Percentiles rank a stretch among this genome's conserved stretches.
These are phyloP conservation scores for Pseudomyrmex pallidus DNA, from an alignment of 1,140 invertebrate species.

Conservation along the genomic window DNA sequence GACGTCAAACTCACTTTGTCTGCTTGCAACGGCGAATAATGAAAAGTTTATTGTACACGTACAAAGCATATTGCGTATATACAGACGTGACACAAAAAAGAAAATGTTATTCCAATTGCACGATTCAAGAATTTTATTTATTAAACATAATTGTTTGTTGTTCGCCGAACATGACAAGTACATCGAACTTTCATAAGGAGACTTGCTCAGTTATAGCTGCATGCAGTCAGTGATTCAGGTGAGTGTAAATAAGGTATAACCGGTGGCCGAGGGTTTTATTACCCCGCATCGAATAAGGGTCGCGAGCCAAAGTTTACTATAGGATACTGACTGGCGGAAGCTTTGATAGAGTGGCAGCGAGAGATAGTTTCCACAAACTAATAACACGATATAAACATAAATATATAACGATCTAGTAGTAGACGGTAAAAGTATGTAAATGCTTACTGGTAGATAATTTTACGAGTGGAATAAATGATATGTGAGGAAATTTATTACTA, in stretches of 20 bases:
- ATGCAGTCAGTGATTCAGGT: slow-evolving; percentile 66
- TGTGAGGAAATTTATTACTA: too few relatives aligned
- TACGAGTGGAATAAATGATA: background rate
- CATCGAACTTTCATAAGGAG: slow-evolving; percentile 56
- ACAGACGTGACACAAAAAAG: background rate
- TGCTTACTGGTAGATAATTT: background rate
- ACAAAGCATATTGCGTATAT: background rate
- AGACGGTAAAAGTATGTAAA: too few relatives aligned
- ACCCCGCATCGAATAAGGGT: slow-evolving; percentile 66
- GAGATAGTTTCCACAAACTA: slow-evolving; percentile 1
- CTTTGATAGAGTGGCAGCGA: background rate
- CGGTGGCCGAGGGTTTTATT: slow-evolving; percentile 65
- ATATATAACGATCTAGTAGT: too few relatives aligned
- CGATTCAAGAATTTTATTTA: background rate
- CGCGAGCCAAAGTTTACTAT: slow-evolving; percentile 63
- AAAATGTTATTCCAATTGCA: too few relatives aligned
- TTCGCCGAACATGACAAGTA: background rate
- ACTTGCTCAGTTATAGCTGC: slow-evolving; percentile 51
- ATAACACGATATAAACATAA: background rate
- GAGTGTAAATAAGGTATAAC: slow-evolving; percentile 73
- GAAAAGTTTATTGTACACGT: slow-evolving; percentile 12
- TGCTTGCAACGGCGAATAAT: background rate
- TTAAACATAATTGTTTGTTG: too few relatives aligned
- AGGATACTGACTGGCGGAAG: slow-evolving; percentile 26
- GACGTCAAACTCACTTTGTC: slow-evolving; percentile 20